These are phyloP conservation scores for Euphydryas editha DNA, from an alignment of 2,888 invertebrate species.

Conservation along the genomic window DNA sequence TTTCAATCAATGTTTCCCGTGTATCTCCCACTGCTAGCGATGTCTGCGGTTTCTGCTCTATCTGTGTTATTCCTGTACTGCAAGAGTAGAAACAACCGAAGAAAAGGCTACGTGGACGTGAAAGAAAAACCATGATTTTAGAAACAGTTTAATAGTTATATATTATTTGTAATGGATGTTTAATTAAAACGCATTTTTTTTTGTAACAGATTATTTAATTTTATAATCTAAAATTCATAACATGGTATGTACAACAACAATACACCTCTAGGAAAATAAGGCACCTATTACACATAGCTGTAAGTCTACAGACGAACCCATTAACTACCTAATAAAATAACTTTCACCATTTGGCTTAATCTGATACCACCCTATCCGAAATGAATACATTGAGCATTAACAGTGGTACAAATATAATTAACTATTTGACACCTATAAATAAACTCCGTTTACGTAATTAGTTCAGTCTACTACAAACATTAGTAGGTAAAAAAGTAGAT, in stretches of 20 bases:
- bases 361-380: slow-evolving; percentile 57
- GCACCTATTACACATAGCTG: slow-evolving; percentile 62
- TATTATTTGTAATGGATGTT: slow-evolving; percentile 34
- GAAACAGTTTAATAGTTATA: slow-evolving; percentile 21
- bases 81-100: slow-evolving; percentile 57
- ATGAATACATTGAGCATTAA: slow-evolving; percentile 72
- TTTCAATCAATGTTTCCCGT: slow-evolving; percentile 51
- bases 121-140: slow-evolving; percentile 61
- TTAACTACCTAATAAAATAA: slow-evolving; percentile 55
- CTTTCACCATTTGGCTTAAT: slow-evolving; percentile 63
- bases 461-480: slow-evolving; percentile 41
- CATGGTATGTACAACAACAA: slow-evolving; percentile 80
- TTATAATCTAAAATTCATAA: slow-evolving; percentile 77
- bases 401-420: slow-evolving; percentile 31
- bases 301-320: slow-evolving; percentile 47
- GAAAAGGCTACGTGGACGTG: slow-evolving; percentile 73
- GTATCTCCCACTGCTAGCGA: slow-evolving; percentile 64
- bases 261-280: slow-evolving; percentile 76
- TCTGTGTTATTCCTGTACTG: slow-evolving; percentile 71
- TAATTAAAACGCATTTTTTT: slow-evolving; percentile 49
- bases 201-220: slow-evolving; percentile 74
- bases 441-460: slow-evolving; percentile 19
- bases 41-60: slow-evolving; percentile 69
- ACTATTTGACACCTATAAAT: slow-evolving; percentile 8
- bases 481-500: slow-evolving; percentile 36